A percentile compares a stretch with the other conserved stretches of the same genome.
Evolutionary conservation across 2,797 vertebrate genomes (phyloP).

Genomic region (Mallotus villosus): DNA sequence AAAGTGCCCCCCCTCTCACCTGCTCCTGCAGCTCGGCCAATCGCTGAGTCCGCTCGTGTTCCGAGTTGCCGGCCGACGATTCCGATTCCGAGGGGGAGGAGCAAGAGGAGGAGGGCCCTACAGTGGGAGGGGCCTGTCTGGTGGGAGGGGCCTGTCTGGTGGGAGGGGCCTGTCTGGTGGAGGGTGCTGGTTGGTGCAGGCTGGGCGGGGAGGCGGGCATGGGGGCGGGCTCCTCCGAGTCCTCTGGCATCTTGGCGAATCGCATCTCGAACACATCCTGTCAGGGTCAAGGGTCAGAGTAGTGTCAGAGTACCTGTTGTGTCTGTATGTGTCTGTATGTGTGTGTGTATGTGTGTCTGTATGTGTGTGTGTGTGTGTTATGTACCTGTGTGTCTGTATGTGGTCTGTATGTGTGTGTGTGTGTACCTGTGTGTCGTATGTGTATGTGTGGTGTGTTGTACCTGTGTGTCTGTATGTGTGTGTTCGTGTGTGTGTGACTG

Average conservation of each 20-base stretch:
- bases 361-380: constrained; percentile 17
- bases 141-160: constrained; percentile 82
- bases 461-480: background rate
- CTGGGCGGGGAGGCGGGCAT: constrained; percentile 81
- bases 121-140: constrained; percentile 79
- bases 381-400: background rate
- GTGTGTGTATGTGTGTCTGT: too few relatives aligned
- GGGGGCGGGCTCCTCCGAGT: constrained; percentile 78
- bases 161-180: constrained; percentile 81
- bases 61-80: constrained; percentile 84
- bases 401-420: background rate
- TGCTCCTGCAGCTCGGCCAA: constrained; percentile 92
- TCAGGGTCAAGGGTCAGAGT: constrained; percentile 64
- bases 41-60: constrained; percentile 88
- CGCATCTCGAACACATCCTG: constrained; percentile 95
- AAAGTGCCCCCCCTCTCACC: constrained; percentile 60
- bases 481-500: background rate
- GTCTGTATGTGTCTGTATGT: background rate
- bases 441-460: background rate
- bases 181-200: constrained; percentile 78
- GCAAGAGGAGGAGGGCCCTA: constrained; percentile 82
- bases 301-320: constrained; percentile 32
- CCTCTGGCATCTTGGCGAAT: constrained; percentile 93
- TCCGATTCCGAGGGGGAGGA: constrained; percentile 88
- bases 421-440: too few relatives aligned